A percentile compares a stretch with the other conserved stretches of the same genome.
These are phyloP conservation scores for Serranus cabrilla DNA, from an alignment of 2,797 vertebrate species.

Conservation along the genomic window DNA sequence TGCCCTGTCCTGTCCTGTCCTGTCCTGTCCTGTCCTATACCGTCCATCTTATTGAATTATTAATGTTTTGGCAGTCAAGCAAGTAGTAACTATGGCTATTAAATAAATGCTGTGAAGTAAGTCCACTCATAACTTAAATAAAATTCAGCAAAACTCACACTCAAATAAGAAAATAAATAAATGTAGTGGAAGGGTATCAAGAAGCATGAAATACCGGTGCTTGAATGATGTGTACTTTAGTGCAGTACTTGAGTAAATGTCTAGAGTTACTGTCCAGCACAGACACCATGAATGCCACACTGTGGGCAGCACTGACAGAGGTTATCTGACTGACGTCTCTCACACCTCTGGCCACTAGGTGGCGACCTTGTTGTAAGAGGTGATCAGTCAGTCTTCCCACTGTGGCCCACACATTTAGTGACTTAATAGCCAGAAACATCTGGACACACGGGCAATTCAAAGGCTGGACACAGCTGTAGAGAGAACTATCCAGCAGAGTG, in stretches of 20 bases:
- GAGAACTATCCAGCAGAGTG: conserved; percentile 59
- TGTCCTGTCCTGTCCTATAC: not conserved
- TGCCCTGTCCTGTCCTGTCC: too few relatives aligned
- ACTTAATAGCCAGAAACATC: conserved; percentile 70
- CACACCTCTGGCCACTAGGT: conserved; percentile 62
- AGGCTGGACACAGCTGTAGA: conserved; percentile 72
- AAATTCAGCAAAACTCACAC: too few relatives aligned
- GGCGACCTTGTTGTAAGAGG: conserved; percentile 40
- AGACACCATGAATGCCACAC: not conserved
- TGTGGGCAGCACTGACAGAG: not conserved
- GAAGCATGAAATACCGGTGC: not conserved
- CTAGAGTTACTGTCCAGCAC: not conserved
- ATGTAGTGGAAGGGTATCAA: not conserved
- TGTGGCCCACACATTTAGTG: conserved; percentile 32
- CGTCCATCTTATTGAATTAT: not conserved
- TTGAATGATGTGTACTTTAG: not conserved
- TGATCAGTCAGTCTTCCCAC: not conserved
- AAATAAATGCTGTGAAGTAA: not conserved
- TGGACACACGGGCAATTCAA: conserved; percentile 67
- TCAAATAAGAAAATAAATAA: too few relatives aligned
- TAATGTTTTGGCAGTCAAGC: not conserved
- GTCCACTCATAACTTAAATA: too few relatives aligned
- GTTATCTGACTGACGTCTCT: not conserved
- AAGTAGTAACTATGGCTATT: not conserved
- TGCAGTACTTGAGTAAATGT: not conserved